Evolutionary conservation across 2,888 invertebrate species (phyloP).

Genomic region (Zele albiditarsus): DNA sequence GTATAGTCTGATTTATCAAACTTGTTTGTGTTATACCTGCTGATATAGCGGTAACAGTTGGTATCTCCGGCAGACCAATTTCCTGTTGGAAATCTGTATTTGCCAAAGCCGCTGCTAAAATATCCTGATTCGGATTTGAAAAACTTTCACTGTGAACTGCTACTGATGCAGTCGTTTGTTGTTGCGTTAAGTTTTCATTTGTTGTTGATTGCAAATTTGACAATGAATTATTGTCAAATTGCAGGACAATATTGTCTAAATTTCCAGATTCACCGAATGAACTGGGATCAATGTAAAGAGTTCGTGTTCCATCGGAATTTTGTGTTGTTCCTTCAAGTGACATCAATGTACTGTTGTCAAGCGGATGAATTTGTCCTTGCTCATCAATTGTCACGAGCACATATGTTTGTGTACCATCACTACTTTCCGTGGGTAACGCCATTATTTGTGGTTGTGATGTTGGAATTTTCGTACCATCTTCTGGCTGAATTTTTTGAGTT

Average conservation of each 20-base stretch:
- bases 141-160: conserved; percentile 54
- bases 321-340: conserved; percentile 70
- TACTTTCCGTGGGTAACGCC: conserved; percentile 83
- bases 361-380: conserved; percentile 80
- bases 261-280: conserved; percentile 73
- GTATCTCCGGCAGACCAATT: conserved; percentile 64
- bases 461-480: conserved; percentile 57
- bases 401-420: conserved; percentile 83
- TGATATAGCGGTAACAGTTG: conserved; percentile 72
- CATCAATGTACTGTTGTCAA: conserved; percentile 82
- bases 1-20: conserved; percentile 77
- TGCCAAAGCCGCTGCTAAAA: conserved; percentile 84
- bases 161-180: neutral
- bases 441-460: conserved; percentile 79
- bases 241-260: conserved; percentile 75
- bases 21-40: conserved; percentile 74
- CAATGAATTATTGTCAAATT: conserved; percentile 72
- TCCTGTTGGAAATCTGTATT: conserved; percentile 82
- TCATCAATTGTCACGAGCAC: conserved; percentile 84
- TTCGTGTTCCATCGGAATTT: conserved; percentile 65
- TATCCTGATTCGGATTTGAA: conserved; percentile 77
- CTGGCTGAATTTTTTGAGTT: conserved; percentile 33
- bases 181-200: conserved; percentile 65
- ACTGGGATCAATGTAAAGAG: conserved; percentile 73
- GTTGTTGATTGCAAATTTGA: conserved; percentile 56